Percentiles rank a stretch among this genome's conserved stretches.
Conservation (phyloP, 2,113 vertebrate species). For the Melanerpes aurifrons region DNA sequence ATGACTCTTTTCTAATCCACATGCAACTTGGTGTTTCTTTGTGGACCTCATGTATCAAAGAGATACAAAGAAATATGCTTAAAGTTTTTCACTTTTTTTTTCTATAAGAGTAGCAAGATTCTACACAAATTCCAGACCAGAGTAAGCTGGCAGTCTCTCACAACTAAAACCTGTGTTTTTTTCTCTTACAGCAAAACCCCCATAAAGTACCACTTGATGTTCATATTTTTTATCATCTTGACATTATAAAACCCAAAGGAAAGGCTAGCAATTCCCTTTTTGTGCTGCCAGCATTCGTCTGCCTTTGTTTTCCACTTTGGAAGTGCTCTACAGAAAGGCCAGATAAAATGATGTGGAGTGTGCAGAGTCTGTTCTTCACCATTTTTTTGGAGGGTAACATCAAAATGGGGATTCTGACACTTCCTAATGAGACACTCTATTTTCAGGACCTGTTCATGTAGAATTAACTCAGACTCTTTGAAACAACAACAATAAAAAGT, state of each 20-base stretch:
- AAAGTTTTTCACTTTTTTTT: background rate
- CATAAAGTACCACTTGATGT: background rate
- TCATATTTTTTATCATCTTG: constrained; percentile 58
- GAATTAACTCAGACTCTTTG: background rate
- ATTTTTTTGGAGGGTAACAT: background rate
- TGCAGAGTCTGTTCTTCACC: background rate
- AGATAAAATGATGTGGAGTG: constrained; percentile 6
- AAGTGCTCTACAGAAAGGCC: constrained; percentile 2
- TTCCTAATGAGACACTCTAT: background rate
- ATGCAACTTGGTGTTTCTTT: background rate
- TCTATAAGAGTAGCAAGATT: background rate
- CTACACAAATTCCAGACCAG: constrained; percentile 46
- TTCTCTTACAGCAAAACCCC: background rate
- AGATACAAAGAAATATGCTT: background rate
- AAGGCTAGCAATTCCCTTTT: constrained; percentile 61
- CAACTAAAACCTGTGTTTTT: constrained; percentile 19
- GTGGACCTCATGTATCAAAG: background rate
- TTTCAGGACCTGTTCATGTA: background rate
- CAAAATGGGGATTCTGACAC: background rate
- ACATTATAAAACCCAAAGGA: constrained; percentile 52
- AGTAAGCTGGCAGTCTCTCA: constrained; percentile 27
- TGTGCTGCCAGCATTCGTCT: constrained; percentile 55
- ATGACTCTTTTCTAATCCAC: background rate
- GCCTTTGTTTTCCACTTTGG: constrained; percentile 57
- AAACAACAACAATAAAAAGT: background rate